A percentile compares a stretch with the other conserved stretches of the same genome.
These are phyloP conservation scores for Patella vulgata DNA, from an alignment of 1,140 invertebrate species.

Conservation along the genomic window DNA sequence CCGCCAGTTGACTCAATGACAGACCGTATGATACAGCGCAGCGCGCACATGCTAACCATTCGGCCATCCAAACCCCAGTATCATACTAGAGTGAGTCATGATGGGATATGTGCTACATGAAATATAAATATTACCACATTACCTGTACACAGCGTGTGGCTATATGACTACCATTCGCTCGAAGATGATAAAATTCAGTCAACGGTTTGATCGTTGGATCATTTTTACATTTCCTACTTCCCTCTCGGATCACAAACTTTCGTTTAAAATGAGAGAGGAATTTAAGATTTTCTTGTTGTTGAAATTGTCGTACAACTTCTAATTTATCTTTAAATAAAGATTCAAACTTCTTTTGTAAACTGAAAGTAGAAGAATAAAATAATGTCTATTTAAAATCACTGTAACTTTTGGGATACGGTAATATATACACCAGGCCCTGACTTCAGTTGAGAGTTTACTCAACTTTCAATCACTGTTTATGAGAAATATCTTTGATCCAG, in stretches of 20 bases:
- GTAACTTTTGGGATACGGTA: too few relatives aligned
- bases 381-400: neutral
- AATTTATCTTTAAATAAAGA: conserved; percentile 92
- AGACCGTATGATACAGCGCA: too few relatives aligned
- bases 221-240: conserved; percentile 74
- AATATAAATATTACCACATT: too few relatives aligned
- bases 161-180: conserved; percentile 94
- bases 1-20: too few relatives aligned
- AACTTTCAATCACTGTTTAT: too few relatives aligned
- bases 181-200: conserved; percentile 91
- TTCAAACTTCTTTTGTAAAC: conserved; percentile 97
- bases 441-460: too few relatives aligned
- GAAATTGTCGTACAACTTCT: conserved; percentile 96
- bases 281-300: conserved; percentile 98
- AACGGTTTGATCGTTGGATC: conserved; percentile 72
- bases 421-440: neutral
- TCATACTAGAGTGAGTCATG: too few relatives aligned
- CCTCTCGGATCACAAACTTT: conserved; percentile 93
- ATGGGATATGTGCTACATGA: too few relatives aligned
- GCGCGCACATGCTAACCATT: too few relatives aligned
- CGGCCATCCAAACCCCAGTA: too few relatives aligned
- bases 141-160: conserved; percentile 93
- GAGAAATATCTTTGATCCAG: too few relatives aligned
- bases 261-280: conserved; percentile 98
- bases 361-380: conserved; percentile 60